Conservation (phyloP, 2,888 invertebrate genomes). For the Caenorhabditis angaria region DNA sequence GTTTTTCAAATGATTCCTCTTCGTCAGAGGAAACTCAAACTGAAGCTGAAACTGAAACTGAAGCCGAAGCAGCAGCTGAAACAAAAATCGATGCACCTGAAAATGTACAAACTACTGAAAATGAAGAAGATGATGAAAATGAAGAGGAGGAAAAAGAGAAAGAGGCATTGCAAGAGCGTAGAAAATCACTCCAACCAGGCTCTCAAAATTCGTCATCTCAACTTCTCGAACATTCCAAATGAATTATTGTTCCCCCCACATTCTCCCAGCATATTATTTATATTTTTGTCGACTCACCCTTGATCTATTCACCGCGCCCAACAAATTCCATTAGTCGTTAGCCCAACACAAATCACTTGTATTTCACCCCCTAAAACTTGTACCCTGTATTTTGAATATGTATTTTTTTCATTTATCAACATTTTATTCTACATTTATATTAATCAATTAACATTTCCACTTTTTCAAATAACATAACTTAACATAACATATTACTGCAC, state of each 20-base stretch:
- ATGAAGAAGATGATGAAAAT: conserved; percentile 1
- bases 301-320: background rate
- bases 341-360: too few relatives aligned
- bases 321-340: too few relatives aligned
- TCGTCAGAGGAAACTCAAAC: background rate
- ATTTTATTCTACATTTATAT: too few relatives aligned
- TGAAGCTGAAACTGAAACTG: background rate
- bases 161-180: conserved; percentile 12
- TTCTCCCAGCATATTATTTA: background rate
- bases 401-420: conserved; percentile 13
- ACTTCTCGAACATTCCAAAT: conserved; percentile 25
- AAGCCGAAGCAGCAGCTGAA: background rate
- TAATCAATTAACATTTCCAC: too few relatives aligned
- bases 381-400: conserved; percentile 6
- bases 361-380: conserved; percentile 8
- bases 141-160: conserved; percentile 9
- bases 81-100: background rate
- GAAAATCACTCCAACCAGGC: conserved; percentile 18
- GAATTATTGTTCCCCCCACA: too few relatives aligned
- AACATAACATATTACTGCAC: too few relatives aligned
- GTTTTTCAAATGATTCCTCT: background rate
- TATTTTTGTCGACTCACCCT: conserved; percentile 9
- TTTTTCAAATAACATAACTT: too few relatives aligned
- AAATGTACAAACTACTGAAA: conserved; percentile 1
- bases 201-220: conserved; percentile 38